These are phyloP conservation scores for Muscicapa striata DNA, from an alignment of 2,797 vertebrate genomes.

Conservation along the genomic window DNA sequence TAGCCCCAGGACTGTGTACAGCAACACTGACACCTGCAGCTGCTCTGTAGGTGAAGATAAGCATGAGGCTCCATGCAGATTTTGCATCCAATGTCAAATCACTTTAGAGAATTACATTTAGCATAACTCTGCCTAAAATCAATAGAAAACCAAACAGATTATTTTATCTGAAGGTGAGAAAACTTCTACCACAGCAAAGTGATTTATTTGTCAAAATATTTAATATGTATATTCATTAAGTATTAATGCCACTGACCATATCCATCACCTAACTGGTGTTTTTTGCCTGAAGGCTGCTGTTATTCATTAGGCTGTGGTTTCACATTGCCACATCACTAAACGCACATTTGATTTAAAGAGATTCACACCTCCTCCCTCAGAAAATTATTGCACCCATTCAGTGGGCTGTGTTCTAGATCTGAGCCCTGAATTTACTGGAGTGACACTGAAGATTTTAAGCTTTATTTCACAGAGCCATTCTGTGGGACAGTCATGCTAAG, in stretches of 20 bases:
- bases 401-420: background rate
- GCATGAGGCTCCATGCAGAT: background rate
- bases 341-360: background rate
- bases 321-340: background rate
- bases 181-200: background rate
- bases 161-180: background rate
- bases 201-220: background rate
- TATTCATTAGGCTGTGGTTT: conserved; percentile 15
- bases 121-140: background rate
- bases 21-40: conserved; percentile 8
- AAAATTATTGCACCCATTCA: background rate
- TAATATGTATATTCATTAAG: background rate
- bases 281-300: background rate
- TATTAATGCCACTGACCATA: background rate
- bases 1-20: conserved; percentile 11
- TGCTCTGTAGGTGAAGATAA: conserved; percentile 17
- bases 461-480: background rate
- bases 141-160: background rate
- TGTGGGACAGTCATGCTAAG: background rate
- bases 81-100: background rate
- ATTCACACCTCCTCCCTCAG: conserved; percentile 39
- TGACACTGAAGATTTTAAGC: background rate
- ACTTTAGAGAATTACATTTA: background rate
- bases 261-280: background rate
- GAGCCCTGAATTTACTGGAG: background rate